Evolutionary conservation across 2,888 invertebrate species (phyloP), one percentile per base, ranked within the genome.

Genomic region (Acanthosepion lycidas): DNA sequence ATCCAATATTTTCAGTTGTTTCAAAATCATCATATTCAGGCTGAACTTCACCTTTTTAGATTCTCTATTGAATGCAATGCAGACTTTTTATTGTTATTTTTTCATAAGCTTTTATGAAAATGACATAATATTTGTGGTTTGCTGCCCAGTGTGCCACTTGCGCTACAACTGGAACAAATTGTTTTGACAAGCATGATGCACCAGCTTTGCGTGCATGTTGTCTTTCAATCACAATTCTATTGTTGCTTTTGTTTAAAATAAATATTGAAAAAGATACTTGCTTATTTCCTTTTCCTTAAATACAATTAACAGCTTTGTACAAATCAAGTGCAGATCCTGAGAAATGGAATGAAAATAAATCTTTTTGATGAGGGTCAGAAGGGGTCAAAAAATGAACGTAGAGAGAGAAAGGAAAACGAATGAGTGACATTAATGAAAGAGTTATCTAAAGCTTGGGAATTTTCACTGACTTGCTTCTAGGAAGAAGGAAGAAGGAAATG

Each of bases 171-270:
- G 78, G n/a, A 78, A 78, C 12, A 18, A 15, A 78, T 78, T 78
- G 78, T 78, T 78, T 78, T n/a, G n/a, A 78, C 12, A 78, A 78
- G 78, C 8, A 78, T n/a, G 78, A 78, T 15, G 18, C 78, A 33
- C 78, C n/a, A n/a, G 78, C 78, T 78, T 78, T 78, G 78, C 78
- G 9, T 78, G 78, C 33, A 78, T 78, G 78, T 78, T 78, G 78
- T 78, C 78, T 78, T 78, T 78, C 78, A 78, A 78, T 78, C 78
- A 78, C 78, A 78, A n/a, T n/a, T 78, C 78, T 78, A n/a, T 78
- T 78, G n/a, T 78, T 78, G 78, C 33, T 18, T n/a, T 78, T 78
- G 78, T 78, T 78, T 78, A 78, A 78, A 78, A 78, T n/a, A 78
- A 78, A 78, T 78, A 78, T 78, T 78, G 78, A 78, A 78, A n/a